These are phyloP conservation scores for Falco peregrinus DNA, from an alignment of 2,797 vertebrate genomes.

Conservation along the genomic window DNA sequence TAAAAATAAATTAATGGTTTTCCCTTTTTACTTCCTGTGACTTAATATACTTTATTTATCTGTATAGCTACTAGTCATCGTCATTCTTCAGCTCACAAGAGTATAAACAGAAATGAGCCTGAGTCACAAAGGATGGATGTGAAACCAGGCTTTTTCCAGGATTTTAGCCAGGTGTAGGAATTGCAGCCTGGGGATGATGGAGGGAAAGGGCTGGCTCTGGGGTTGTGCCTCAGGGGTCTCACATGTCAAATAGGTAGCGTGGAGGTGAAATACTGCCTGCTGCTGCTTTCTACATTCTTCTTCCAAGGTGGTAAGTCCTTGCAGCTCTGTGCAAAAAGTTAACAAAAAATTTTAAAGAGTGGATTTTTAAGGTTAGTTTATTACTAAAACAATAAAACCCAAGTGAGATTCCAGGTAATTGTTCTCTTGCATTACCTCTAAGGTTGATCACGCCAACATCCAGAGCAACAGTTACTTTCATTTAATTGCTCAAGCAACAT, in stretches of 20 bases:
- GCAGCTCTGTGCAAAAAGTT: background rate
- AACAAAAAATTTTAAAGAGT: background rate
- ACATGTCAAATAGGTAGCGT: accelerated
- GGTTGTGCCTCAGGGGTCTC: background rate
- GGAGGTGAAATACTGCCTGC: background rate
- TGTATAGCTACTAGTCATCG: constrained; percentile 24
- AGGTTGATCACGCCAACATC: background rate
- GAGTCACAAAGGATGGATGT: constrained; percentile 14
- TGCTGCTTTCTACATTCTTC: background rate
- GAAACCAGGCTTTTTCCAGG: constrained; percentile 33
- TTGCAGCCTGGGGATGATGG: accelerated
- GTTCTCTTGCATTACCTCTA: background rate
- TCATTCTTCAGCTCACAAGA: constrained; percentile 4
- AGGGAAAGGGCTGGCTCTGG: background rate
- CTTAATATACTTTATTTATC: constrained; percentile 68
- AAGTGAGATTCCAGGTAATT: background rate
- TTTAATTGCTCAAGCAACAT: background rate
- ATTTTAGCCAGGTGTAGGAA: constrained; percentile 14
- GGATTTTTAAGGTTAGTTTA: background rate
- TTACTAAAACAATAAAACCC: background rate
- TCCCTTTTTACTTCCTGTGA: constrained; percentile 66
- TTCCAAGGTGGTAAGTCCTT: background rate
- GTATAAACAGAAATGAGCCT: constrained; percentile 44
- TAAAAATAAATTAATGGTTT: constrained; percentile 74
- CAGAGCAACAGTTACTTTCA: background rate